Conservation (phyloP, 2,113 vertebrate species). For the Charadrius vociferus region DNA sequence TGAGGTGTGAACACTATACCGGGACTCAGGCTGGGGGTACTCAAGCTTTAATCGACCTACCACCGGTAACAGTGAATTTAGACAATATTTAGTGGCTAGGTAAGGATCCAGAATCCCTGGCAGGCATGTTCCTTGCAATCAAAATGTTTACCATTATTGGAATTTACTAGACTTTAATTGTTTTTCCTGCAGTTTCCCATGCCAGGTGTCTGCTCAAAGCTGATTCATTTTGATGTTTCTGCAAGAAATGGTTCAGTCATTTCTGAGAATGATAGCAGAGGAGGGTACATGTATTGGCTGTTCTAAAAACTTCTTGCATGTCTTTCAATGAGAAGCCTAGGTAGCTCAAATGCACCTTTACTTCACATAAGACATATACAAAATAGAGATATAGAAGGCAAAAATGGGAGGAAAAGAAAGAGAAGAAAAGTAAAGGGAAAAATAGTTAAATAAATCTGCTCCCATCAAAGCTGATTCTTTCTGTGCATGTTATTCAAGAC, state of each 20-base stretch:
- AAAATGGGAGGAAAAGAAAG: not conserved
- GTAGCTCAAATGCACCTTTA: not conserved
- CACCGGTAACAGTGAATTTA: not conserved
- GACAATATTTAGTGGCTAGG: not conserved
- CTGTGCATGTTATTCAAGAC: not conserved
- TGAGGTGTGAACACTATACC: not conserved
- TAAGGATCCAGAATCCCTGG: not conserved
- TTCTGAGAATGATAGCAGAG: not conserved
- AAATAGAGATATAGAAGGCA: not conserved
- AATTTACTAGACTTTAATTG: not conserved
- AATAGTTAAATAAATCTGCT: not conserved
- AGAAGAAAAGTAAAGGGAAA: not conserved
- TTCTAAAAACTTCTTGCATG: not conserved
- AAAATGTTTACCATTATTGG: not conserved
- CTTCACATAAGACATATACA: not conserved
- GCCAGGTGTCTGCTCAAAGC: not conserved
- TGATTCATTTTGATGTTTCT: not conserved
- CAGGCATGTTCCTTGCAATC: not conserved
- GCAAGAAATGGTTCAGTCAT: not conserved
- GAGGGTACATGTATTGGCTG: not conserved
- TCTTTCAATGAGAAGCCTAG: not conserved
- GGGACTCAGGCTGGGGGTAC: not conserved
- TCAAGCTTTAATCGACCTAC: not conserved
- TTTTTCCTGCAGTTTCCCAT: not conserved
- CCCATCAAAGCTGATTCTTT: not conserved